Percentiles rank a stretch among this genome's conserved stretches.
Conservation (phyloP, 2,113 vertebrate genomes). For the Calonectris borealis region DNA sequence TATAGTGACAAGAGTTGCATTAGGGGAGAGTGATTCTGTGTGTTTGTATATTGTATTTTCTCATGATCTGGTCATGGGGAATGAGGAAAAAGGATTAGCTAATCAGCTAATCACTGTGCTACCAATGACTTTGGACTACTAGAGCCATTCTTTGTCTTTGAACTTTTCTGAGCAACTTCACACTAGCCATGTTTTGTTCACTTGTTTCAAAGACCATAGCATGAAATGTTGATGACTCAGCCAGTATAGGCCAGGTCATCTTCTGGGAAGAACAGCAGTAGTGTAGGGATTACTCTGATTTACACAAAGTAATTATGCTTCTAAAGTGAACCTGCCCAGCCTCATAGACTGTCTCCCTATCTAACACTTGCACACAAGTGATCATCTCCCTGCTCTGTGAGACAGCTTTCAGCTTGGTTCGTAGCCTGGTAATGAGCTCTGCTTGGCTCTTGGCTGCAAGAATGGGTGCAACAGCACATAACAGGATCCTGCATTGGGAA, state of each 20-base stretch:
- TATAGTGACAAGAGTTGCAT: background rate
- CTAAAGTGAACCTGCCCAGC: background rate
- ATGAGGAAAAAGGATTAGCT: background rate
- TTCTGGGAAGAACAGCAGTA: background rate
- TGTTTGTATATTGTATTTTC: background rate
- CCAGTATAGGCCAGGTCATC: background rate
- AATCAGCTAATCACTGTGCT: background rate
- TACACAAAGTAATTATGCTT: background rate
- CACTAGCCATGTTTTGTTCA: background rate
- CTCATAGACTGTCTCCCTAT: background rate
- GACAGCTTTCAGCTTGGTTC: background rate
- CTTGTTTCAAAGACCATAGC: background rate
- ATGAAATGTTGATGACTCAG: background rate
- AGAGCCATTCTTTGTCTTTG: background rate
- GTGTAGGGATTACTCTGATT: background rate
- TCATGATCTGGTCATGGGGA: background rate
- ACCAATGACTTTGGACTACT: background rate
- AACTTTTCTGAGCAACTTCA: background rate
- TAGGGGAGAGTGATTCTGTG: background rate
- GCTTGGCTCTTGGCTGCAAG: background rate
- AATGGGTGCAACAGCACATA: background rate
- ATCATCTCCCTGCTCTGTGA: fast-evolving
- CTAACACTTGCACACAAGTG: background rate
- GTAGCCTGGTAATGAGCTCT: background rate
- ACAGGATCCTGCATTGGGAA: background rate